Conservation (phyloP, 2,888 invertebrate genomes). For the Trilocha varians region DNA sequence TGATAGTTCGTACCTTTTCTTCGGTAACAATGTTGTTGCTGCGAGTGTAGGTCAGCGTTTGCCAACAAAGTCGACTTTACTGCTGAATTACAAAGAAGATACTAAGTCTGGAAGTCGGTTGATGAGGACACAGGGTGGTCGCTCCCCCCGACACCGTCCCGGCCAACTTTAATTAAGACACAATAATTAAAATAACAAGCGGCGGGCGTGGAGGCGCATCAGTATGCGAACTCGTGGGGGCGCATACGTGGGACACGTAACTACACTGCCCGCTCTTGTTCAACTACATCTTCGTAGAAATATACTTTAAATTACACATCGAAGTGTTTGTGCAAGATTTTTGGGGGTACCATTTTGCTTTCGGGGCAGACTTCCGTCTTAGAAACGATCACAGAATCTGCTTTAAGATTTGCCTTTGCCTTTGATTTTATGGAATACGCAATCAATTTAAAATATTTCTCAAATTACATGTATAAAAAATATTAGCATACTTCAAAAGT, state of each 20-base stretch:
- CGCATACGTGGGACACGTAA: constrained; percentile 39
- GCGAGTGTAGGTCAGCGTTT: background rate
- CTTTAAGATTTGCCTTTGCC: no score
- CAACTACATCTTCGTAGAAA: background rate
- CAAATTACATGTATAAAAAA: no score
- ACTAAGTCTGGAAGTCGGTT: background rate
- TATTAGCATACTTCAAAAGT: no score
- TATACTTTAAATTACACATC: background rate
- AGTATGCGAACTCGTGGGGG: constrained; percentile 50
- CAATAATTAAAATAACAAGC: constrained; percentile 64
- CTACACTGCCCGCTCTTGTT: constrained; percentile 24
- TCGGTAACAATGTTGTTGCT: background rate
- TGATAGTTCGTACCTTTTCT: background rate
- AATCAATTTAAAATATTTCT: no score
- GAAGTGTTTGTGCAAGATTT: no score
- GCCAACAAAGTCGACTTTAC: background rate
- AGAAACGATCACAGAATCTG: no score
- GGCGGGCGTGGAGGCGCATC: constrained; percentile 37
- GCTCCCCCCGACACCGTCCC: constrained; percentile 4
- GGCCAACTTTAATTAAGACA: constrained; percentile 54
- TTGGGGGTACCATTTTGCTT: no score
- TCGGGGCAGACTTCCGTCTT: no score
- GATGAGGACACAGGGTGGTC: background rate
- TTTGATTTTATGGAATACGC: no score
- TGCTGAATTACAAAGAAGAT: background rate